phyloP scores from a whole-genome alignment of 2,888 invertebrate species.

The Schrankia costaestrigalis region DNA sequence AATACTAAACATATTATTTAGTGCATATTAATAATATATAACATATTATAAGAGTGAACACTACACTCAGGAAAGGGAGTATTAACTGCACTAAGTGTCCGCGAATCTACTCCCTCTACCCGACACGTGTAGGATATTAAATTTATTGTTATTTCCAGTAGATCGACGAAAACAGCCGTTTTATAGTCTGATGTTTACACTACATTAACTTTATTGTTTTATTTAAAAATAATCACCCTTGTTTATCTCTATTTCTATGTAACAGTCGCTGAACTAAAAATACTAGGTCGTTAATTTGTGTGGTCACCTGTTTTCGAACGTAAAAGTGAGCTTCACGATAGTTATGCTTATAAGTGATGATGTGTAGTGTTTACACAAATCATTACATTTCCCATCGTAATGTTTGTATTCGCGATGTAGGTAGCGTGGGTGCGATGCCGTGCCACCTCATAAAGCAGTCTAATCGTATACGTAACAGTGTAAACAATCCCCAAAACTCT shows the following conservation, averaged over 20 bases:
- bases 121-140: slow-evolving; percentile 23
- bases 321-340: slow-evolving; percentile 26
- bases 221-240: slow-evolving; percentile 20
- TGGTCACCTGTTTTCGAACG: slow-evolving; percentile 22
- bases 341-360: slow-evolving; percentile 45
- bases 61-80: slow-evolving; percentile 37
- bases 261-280: slow-evolving; percentile 17
- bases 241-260: slow-evolving; percentile 19
- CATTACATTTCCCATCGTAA: slow-evolving; percentile 50
- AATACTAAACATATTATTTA: too few species aligned
- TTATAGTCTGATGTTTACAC: slow-evolving; percentile 27
- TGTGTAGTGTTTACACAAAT: slow-evolving; percentile 59
- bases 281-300: slow-evolving; percentile 30
- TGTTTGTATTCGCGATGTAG: slow-evolving; percentile 60
- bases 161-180: slow-evolving; percentile 21
- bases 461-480: slow-evolving; percentile 54
- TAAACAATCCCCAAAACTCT: slow-evolving; percentile 61
- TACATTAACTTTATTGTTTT: slow-evolving; percentile 22
- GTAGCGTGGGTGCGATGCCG: slow-evolving; percentile 52
- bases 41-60: too few species aligned
- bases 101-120: slow-evolving; percentile 36
- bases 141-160: slow-evolving; percentile 32
- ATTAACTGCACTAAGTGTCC: slow-evolving; percentile 41
- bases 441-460: slow-evolving; percentile 64
- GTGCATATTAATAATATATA: too few species aligned